These are phyloP conservation scores for Calyptommatus sinebrachiatus DNA, from an alignment of 2,113 vertebrate species.

Conservation along the genomic window DNA sequence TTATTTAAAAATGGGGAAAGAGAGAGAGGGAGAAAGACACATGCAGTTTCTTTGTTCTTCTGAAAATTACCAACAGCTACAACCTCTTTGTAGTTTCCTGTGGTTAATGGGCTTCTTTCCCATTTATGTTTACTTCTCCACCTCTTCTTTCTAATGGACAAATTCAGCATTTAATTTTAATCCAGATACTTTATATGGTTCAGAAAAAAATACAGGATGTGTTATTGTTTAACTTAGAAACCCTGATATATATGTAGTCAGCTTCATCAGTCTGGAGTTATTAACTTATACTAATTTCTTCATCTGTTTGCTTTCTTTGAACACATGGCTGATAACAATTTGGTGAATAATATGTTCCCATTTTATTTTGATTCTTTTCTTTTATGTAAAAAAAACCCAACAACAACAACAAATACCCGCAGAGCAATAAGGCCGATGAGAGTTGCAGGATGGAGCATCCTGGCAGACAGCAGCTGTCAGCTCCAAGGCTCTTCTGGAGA, in stretches of 20 bases:
- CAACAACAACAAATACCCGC: too few relatives aligned
- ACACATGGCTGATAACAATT: not conserved
- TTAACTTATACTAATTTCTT: not conserved
- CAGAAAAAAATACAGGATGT: not conserved
- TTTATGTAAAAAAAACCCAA: too few relatives aligned
- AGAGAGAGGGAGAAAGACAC: not conserved
- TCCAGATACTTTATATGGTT: not conserved
- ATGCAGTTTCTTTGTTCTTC: constrained; percentile 63
- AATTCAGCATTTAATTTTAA: constrained; percentile 40
- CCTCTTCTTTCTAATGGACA: constrained; percentile 20
- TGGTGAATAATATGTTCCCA: not conserved
- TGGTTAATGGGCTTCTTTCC: not conserved
- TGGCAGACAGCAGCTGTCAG: too few relatives aligned
- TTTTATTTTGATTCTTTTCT: not conserved
- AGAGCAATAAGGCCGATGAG: too few relatives aligned
- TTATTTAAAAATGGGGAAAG: constrained; percentile 33
- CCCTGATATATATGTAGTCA: not conserved
- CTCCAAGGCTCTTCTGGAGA: too few relatives aligned
- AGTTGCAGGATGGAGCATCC: too few relatives aligned
- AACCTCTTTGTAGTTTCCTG: constrained; percentile 51
- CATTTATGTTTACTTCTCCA: constrained; percentile 24
- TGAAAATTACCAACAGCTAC: constrained; percentile 53
- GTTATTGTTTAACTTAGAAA: not conserved
- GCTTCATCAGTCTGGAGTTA: not conserved
- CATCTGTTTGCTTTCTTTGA: not conserved